Evolutionary conservation across 2,888 invertebrate genomes (phyloP).

Genomic region (Eristalinus aeneus): DNA sequence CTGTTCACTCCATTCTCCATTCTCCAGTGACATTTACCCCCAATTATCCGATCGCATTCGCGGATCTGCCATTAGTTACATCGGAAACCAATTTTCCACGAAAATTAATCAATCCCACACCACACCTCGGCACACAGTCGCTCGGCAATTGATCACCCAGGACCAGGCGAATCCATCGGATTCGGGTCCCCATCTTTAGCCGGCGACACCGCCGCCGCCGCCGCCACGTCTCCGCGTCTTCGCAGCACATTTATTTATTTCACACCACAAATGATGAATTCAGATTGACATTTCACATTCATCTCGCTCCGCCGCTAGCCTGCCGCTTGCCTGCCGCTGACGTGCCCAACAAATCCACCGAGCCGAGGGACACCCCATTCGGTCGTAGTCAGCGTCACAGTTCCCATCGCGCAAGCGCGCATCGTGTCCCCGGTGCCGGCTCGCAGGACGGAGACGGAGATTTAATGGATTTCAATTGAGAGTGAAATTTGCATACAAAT

Average conservation of each 20-base stretch:
- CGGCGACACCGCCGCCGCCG: not conserved
- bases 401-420: not conserved
- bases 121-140: constrained; percentile 49
- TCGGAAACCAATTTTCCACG: constrained; percentile 21
- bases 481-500: constrained; percentile 69
- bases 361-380: not conserved
- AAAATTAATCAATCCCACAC: constrained; percentile 57
- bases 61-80: constrained; percentile 23
- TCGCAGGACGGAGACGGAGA: constrained; percentile 51
- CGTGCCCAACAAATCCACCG: constrained; percentile 59
- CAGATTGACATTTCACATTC: constrained; percentile 69
- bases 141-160: constrained; percentile 46
- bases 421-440: not conserved
- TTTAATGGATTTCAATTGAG: constrained; percentile 66
- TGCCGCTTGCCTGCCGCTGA: constrained; percentile 35
- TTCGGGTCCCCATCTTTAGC: not conserved
- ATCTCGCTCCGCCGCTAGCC: constrained; percentile 29
- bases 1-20: not conserved
- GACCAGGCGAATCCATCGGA: constrained; percentile 1
- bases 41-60: not conserved
- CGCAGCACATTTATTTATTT: constrained; percentile 68
- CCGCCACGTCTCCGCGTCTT: constrained; percentile 17
- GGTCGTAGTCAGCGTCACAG: constrained; percentile 2
- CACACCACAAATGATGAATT: constrained; percentile 70
- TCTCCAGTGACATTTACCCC: not conserved